Evolutionary conservation across 2,888 invertebrate genomes (phyloP).

Genomic region (Eutolmus rufibarbis): DNA sequence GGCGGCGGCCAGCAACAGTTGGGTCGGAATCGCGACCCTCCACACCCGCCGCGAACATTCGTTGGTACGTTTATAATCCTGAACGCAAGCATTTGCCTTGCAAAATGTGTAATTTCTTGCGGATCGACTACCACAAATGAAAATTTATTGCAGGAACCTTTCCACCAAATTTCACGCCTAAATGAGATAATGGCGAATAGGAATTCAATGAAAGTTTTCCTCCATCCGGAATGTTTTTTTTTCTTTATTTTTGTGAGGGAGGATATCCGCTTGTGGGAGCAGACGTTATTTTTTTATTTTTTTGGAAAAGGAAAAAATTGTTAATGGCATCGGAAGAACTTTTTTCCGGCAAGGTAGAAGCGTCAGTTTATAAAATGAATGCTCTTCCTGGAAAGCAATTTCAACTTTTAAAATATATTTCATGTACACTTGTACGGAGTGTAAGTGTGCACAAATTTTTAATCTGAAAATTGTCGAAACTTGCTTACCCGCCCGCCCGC

Average conservation of each 20-base stretch:
- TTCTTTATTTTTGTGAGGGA: not conserved
- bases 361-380: slow-evolving; percentile 24
- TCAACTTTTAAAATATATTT: slow-evolving; percentile 12
- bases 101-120: slow-evolving; percentile 9
- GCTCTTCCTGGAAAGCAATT: not conserved
- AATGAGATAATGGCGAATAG: slow-evolving; percentile 44
- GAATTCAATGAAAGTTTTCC: slow-evolving; percentile 41
- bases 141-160: slow-evolving; percentile 40
- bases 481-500: not conserved
- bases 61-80: not conserved
- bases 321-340: not conserved
- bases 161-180: slow-evolving; percentile 45
- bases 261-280: not conserved
- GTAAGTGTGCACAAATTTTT: slow-evolving; percentile 6
- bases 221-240: not conserved
- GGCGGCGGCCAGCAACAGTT: slow-evolving; percentile 17
- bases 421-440: not conserved
- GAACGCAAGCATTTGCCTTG: not conserved
- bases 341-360: not conserved
- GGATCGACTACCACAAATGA: slow-evolving; percentile 33
- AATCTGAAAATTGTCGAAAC: slow-evolving; percentile 13
- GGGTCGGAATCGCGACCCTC: not conserved
- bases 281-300: not conserved
- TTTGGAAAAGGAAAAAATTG: not conserved
- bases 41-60: not conserved